A percentile compares a stretch with the other conserved stretches of the same genome.
phyloP scores from a whole-genome alignment of 92 coral and sea anemone species.

The Actinostola sp. region DNA sequence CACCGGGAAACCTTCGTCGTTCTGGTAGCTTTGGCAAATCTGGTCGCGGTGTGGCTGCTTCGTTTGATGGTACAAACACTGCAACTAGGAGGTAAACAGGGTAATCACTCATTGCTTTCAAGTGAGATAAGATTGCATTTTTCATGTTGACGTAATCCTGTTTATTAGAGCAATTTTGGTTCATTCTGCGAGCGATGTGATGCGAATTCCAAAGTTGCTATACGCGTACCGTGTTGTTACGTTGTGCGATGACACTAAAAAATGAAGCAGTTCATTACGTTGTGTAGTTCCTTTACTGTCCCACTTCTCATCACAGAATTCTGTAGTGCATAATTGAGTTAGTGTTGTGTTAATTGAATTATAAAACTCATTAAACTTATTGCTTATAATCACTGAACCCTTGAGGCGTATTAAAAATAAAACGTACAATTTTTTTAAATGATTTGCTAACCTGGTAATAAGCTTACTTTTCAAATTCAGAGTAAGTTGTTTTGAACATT shows the following conservation, averaged over 20 bases:
- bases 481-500: background rate
- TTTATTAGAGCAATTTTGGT: slow-evolving; percentile 7
- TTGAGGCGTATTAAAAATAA: too few species aligned
- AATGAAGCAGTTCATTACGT: too few species aligned
- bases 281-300: background rate
- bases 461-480: too few species aligned
- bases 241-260: too few species aligned
- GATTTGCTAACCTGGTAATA: too few species aligned
- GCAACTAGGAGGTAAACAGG: slow-evolving; percentile 32
- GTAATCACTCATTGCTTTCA: background rate
- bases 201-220: slow-evolving; percentile 32
- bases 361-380: too few species aligned
- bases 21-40: slow-evolving; percentile 86
- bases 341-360: too few species aligned
- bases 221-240: background rate
- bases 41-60: slow-evolving; percentile 79
- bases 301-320: too few species aligned
- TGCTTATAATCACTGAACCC: too few species aligned
- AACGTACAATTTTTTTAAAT: too few species aligned
- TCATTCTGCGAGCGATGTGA: too few species aligned
- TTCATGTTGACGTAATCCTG: background rate
- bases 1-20: slow-evolving; percentile 72
- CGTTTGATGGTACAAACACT: slow-evolving; percentile 63
- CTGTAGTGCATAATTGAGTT: too few species aligned
- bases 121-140: background rate